These are phyloP conservation scores for Drosophila flavopinicola DNA, from an alignment of 2,888 invertebrate species.

Conservation along the genomic window DNA sequence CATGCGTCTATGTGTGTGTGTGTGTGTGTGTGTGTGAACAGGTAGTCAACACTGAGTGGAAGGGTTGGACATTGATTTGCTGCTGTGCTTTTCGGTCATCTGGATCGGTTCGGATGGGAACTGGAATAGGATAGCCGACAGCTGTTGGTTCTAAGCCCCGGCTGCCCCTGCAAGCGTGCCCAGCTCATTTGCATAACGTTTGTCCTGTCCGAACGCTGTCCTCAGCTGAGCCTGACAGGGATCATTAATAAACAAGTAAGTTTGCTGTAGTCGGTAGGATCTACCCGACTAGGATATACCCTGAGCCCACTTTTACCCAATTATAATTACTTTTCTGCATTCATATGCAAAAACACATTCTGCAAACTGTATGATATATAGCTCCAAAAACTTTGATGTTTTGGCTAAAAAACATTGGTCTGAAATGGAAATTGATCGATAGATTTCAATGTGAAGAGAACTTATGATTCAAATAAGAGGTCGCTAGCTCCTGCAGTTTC, in stretches of 20 bases:
- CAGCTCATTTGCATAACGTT: slow-evolving; percentile 28
- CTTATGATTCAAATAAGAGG: too few species aligned
- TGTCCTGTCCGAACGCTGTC: slow-evolving; percentile 12
- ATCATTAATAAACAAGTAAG: background rate
- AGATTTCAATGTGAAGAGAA: too few species aligned
- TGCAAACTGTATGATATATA: too few species aligned
- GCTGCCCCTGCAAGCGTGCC: slow-evolving; percentile 5
- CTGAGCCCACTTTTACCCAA: too few species aligned
- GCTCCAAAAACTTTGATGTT: too few species aligned
- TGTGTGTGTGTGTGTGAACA: slow-evolving; percentile 24
- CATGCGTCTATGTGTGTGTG: slow-evolving; percentile 19
- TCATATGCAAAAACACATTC: too few species aligned
- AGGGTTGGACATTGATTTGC: slow-evolving; percentile 58
- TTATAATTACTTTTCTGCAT: too few species aligned
- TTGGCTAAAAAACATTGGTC: too few species aligned
- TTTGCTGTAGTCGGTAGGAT: too few species aligned
- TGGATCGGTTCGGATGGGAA: slow-evolving; percentile 26
- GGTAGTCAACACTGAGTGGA: slow-evolving; percentile 23
- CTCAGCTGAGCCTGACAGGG: background rate
- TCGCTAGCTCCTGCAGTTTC: too few species aligned
- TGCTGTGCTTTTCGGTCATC: slow-evolving; percentile 28
- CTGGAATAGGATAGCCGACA: slow-evolving; percentile 37
- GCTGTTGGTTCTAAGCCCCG: slow-evolving; percentile 32
- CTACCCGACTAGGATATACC: too few species aligned
- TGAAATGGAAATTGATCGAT: too few species aligned